Base-by-base conservation (phyloP, 2,113 vertebrate genomes). In the Neogobius melanostomus region DNA sequence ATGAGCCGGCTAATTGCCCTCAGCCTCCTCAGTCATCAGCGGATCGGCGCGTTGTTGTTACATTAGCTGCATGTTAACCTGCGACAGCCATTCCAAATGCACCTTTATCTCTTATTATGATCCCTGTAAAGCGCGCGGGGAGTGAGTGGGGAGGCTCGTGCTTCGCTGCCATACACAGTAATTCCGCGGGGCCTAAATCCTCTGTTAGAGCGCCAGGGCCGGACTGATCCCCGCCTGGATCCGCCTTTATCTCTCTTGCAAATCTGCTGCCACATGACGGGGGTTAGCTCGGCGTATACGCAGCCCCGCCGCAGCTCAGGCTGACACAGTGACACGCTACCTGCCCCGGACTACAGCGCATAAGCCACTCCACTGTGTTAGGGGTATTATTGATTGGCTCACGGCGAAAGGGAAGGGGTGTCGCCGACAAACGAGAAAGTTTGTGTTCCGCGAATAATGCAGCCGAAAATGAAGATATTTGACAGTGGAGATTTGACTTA, bases 161-260 rank as follows among this genome's bases (percentile, higher is more conserved):
- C 53, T 89, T 87, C 84, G 16, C 77, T 81, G 82, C 85, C 84
- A 68, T 82, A 76, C 83, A 85, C 84, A 81, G 85, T 91, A 90
- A 90, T 90, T 88, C 88, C 85, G 79, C 87, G 81, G 85, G 66
- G 86, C 85, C 89, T 91, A 91, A 91, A 91, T 89, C 90, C 89
- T 89, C 88, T 87, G 88, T 91, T 89, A 89, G 88, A 88, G 88
- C 88, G 79, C 69, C 85, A 90, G 28, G 87, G 83, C 87, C 75
- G 81, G 79, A 85, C 80, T 90, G 90, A 92, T 91, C 89, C 86
- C 81, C 84, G 81, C 79, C 79, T 90, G 84, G 87, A 91, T 91
- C 90, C 89, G 82, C 85, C 69, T 91, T 91, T 86, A 91, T 91
- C 90, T 91, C 89, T 91, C 87, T 92, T 91, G 89, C 90, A 92